Percentiles rank a stretch among this genome's conserved stretches.
These are phyloP conservation scores for Ellobius talpinus DNA, from an alignment of 2,113 vertebrate genomes.

Conservation along the genomic window DNA sequence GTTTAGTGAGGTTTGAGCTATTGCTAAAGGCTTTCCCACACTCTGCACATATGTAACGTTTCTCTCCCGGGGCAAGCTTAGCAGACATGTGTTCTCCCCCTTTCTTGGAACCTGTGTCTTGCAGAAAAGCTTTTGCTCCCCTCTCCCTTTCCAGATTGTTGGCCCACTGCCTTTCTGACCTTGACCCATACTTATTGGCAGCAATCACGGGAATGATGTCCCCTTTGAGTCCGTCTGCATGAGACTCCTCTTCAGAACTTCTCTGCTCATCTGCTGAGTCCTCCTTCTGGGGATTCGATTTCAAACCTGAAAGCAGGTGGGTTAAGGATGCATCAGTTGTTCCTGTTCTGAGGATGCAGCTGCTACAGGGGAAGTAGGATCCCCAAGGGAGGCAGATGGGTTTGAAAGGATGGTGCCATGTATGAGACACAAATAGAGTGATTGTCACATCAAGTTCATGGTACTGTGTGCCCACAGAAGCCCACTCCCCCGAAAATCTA, in stretches of 20 bases:
- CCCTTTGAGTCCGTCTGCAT: slow-evolving; percentile 53
- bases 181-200: slow-evolving; percentile 63
- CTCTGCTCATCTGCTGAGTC: slow-evolving; percentile 61
- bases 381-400: not conserved
- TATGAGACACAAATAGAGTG: not conserved
- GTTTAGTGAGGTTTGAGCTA: slow-evolving; percentile 80
- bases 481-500: not conserved
- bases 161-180: slow-evolving; percentile 73
- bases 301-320: slow-evolving; percentile 71
- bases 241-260: slow-evolving; percentile 67
- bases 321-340: slow-evolving; percentile 5
- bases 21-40: slow-evolving; percentile 84
- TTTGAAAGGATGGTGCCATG: not conserved
- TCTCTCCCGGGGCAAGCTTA: slow-evolving; percentile 84
- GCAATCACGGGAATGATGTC: slow-evolving; percentile 55
- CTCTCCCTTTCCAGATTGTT: slow-evolving; percentile 65
- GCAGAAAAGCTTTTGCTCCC: slow-evolving; percentile 62
- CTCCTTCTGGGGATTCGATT: slow-evolving; percentile 56
- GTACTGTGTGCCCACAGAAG: not conserved
- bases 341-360: slow-evolving; percentile 22
- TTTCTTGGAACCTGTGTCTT: slow-evolving; percentile 63
- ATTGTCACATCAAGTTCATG: not conserved
- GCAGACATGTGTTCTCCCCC: slow-evolving; percentile 51
- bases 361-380: not conserved
- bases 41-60: slow-evolving; percentile 79